Evolutionary conservation across 1,140 invertebrate genomes (phyloP), one percentile per base, ranked within the genome.

Genomic region (Hesperophylax magnus): DNA sequence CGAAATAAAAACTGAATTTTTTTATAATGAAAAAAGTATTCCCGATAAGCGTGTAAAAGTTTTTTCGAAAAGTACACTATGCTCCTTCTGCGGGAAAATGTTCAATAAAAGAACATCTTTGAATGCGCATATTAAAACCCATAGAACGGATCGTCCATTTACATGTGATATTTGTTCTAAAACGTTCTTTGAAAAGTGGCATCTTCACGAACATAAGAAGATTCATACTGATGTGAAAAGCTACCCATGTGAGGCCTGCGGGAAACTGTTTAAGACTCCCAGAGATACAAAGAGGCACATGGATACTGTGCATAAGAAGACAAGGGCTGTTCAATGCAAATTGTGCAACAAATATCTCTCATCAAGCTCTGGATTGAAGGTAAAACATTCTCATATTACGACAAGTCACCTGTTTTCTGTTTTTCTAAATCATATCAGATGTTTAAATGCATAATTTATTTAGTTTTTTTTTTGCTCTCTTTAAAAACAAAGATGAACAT

Each of bases 81-180:
- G 78, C 31, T 72, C 78, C 8, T 75, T 67, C 24, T 80, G 78
- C 27, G 78, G 78, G 6, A 80, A 80, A 52, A 39, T 65, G 0
- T 80, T 74, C 31, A 11, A 14, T 2, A 80, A 80, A 58, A 14
- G 47, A 9, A n/a, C 69, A 18, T 60, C 71, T 0, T 65, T 80
- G 11, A 76, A 76, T 0, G 88, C 89, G 67, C 88, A 90, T 31
- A 82, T 88, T 76, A 84, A 86, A 27, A 85, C 86, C 27, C 89
- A 91, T 65, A 84, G 85, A 0, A 88, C 87, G n/a, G 85, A 86
- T 0, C 85, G 88, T 52, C 77, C 85, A 15, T 92, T 88, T 79
- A 86, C 95, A 14, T 97, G 96, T 86, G 88, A 91, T 15, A 93
- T 95, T 1, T 98, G 96, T 85, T 93, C 93, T 15, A 96, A 92